These are phyloP conservation scores for Fopius arisanus DNA, from an alignment of 1,140 invertebrate species.

Conservation along the genomic window DNA sequence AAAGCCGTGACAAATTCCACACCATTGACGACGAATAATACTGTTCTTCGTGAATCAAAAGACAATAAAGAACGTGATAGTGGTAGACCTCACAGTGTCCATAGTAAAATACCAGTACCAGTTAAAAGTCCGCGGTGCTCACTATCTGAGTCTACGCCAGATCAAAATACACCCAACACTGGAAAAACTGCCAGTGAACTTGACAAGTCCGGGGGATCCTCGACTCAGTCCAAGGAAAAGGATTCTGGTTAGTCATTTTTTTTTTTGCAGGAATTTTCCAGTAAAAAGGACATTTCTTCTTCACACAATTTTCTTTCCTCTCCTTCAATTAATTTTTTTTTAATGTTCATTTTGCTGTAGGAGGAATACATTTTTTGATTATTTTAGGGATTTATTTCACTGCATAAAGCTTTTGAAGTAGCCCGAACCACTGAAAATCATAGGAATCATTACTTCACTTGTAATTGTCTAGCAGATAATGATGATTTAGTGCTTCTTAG, in stretches of 20 bases:
- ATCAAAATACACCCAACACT: constrained; percentile 51
- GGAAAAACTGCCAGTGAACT: constrained; percentile 51
- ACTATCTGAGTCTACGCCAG: constrained; percentile 59
- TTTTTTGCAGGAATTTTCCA: no score
- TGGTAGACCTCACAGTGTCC: constrained; percentile 50
- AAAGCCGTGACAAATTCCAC: constrained; percentile 37
- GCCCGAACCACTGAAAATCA: not conserved
- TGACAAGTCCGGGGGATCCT: constrained; percentile 43
- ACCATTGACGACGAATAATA: constrained; percentile 40
- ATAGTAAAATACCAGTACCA: constrained; percentile 64
- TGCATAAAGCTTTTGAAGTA: not conserved
- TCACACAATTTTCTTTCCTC: no score
- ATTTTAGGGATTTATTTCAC: not conserved
- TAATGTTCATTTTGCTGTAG: no score
- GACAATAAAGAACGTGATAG: constrained; percentile 55
- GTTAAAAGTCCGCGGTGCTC: constrained; percentile 63
- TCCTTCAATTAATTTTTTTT: no score
- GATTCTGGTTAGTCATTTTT: constrained; percentile 53
- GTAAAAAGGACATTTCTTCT: no score
- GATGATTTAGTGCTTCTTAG: constrained; percentile 33
- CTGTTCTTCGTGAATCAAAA: constrained; percentile 50
- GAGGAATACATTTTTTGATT: no score
- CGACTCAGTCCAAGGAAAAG: constrained; percentile 50
- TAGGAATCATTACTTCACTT: not conserved
- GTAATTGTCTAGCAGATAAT: constrained; percentile 20